Percentiles rank a stretch among this genome's conserved stretches.
Conservation (phyloP, 2,888 invertebrate species). For the Zaprionus obscuricornis region DNA sequence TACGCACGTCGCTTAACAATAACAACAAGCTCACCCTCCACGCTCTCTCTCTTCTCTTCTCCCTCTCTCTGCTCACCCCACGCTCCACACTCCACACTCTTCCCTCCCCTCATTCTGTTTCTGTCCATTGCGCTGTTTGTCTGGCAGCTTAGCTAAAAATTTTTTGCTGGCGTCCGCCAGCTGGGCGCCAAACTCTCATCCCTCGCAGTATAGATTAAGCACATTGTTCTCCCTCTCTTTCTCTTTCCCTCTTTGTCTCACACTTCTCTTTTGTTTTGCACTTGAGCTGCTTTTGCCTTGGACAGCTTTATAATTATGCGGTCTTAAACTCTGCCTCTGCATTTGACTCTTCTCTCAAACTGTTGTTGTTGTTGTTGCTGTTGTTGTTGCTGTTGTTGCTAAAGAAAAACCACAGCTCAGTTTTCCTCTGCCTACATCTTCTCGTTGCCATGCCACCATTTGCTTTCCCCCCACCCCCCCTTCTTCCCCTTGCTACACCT, state of each 20-base stretch:
- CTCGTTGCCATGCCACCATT: background rate
- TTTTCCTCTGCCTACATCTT: conserved; percentile 34
- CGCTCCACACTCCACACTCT: too few relatives aligned
- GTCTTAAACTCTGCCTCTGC: conserved; percentile 4
- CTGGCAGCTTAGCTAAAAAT: conserved; percentile 17
- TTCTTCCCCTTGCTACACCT: too few relatives aligned
- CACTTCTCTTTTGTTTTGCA: too few relatives aligned
- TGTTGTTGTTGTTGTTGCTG: conserved; percentile 1
- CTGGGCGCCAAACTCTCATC: conserved; percentile 59
- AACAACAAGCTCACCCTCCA: too few relatives aligned
- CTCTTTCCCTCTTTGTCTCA: conserved; percentile 11
- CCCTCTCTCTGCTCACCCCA: too few relatives aligned
- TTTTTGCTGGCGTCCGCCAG: conserved; percentile 62
- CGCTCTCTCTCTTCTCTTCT: too few relatives aligned
- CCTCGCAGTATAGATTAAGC: too few relatives aligned
- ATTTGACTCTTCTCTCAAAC: conserved; percentile 3
- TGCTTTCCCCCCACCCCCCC: background rate
- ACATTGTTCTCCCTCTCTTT: background rate
- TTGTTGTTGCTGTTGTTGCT: conserved; percentile 2
- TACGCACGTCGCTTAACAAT: too few relatives aligned
- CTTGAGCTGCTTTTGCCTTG: conserved; percentile 47
- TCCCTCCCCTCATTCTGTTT: too few relatives aligned
- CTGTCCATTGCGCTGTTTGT: background rate
- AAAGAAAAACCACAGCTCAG: conserved; percentile 34
- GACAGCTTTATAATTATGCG: conserved; percentile 60